A percentile compares a stretch with the other conserved stretches of the same genome.
These are phyloP conservation scores for Caenorhabditis sp. DNA, from an alignment of 2,888 invertebrate species.

Conservation along the genomic window DNA sequence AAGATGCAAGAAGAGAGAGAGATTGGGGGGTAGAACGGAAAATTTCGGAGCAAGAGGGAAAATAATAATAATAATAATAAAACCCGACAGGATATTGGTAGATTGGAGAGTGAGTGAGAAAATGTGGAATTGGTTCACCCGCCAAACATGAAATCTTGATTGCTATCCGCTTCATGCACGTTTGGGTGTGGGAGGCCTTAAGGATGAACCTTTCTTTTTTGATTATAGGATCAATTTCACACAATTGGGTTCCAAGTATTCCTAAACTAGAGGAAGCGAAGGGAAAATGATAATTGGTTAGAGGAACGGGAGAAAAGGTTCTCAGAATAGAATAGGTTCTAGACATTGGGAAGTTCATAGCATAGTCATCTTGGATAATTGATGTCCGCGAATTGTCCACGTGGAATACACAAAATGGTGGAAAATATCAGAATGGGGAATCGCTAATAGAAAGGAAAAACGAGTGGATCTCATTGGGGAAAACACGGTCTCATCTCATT, in stretches of 20 bases:
- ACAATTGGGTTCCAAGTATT: neutral
- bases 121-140: neutral
- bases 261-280: neutral
- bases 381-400: no score
- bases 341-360: no score
- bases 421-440: no score
- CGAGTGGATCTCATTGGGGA: no score
- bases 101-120: neutral
- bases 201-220: neutral
- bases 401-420: no score
- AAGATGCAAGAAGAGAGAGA: neutral
- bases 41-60: neutral
- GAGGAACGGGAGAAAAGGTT: neutral
- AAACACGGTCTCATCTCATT: no score
- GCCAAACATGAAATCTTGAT: neutral
- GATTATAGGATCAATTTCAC: neutral
- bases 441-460: no score
- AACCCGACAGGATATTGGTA: slow-evolving; percentile 1
- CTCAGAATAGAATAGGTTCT: no score
- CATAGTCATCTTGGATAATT: no score
- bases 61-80: slow-evolving; percentile 6
- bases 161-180: neutral
- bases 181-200: neutral
- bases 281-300: slow-evolving; percentile 17
- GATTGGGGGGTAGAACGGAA: neutral